phyloP scores from a whole-genome alignment of 2,797 vertebrate species.

The Ara ararauna region DNA sequence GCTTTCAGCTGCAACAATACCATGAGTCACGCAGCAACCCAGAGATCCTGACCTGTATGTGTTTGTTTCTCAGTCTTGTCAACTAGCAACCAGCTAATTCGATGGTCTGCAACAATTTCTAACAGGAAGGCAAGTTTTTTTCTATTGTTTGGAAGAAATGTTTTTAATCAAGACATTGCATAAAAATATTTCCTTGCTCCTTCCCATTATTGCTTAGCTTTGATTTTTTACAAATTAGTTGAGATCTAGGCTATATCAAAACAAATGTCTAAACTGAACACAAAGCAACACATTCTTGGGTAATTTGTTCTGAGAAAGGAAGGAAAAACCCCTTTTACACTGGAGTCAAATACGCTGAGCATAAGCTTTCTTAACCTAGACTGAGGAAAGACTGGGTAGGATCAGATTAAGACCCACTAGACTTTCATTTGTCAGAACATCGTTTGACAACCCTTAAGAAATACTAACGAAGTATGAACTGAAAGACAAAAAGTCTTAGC shows the following conservation, averaged over 20 bases:
- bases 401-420: neutral
- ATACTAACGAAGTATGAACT: neutral
- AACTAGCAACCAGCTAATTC: neutral
- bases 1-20: neutral
- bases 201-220: neutral
- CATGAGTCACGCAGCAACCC: neutral
- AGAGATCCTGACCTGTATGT: neutral
- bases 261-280: neutral
- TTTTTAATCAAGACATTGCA: neutral
- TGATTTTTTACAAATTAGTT: neutral
- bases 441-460: neutral
- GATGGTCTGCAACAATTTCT: neutral
- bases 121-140: neutral
- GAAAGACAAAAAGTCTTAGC: neutral
- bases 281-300: neutral
- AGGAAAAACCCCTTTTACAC: neutral
- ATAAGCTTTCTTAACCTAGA: neutral
- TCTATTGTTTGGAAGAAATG: neutral
- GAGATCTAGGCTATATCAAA: constrained; percentile 1
- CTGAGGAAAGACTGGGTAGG: constrained; percentile 11
- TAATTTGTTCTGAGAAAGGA: neutral
- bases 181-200: neutral
- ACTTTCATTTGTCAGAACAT: neutral
- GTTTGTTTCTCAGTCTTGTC: neutral
- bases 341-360: neutral